phyloP scores from a whole-genome alignment of 2,113 vertebrate genomes.

The Rhinopomastus cyanomelas region DNA sequence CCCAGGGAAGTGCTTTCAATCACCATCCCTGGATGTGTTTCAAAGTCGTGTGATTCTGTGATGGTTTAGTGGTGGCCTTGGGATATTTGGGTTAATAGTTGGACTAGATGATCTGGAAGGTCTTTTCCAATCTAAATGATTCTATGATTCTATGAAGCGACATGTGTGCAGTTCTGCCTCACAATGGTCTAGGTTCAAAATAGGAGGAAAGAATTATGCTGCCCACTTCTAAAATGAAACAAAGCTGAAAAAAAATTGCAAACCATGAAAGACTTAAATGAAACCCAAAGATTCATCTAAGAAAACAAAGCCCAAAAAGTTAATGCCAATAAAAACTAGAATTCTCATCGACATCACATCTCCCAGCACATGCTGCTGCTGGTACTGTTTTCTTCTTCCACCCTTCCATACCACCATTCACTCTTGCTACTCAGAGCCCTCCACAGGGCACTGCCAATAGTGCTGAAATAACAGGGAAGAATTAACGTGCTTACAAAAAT shows the following conservation, averaged over 20 bases:
- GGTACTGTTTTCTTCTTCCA: background rate
- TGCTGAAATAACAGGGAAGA: background rate
- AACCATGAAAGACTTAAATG: background rate
- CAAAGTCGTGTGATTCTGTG: no score
- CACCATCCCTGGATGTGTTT: no score
- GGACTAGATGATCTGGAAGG: no score
- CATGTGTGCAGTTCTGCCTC: background rate
- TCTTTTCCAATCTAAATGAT: no score
- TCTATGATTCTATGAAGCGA: background rate
- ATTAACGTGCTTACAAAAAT: background rate
- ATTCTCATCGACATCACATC: background rate
- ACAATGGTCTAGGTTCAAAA: background rate
- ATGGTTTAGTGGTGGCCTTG: no score
- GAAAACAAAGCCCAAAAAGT: background rate
- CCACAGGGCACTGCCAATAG: background rate
- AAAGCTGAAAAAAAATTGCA: no score
- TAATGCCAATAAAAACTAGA: background rate
- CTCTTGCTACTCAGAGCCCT: background rate
- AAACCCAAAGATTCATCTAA: background rate
- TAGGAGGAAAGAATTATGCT: background rate
- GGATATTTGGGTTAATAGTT: no score
- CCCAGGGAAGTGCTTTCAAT: no score
- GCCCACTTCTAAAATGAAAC: background rate
- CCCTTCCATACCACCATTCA: background rate
- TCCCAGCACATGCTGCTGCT: background rate